Percentiles rank a stretch among this genome's conserved stretches.
Evolutionary conservation across 2,888 invertebrate species (phyloP).

Genomic region (Mesochorus sp.): DNA sequence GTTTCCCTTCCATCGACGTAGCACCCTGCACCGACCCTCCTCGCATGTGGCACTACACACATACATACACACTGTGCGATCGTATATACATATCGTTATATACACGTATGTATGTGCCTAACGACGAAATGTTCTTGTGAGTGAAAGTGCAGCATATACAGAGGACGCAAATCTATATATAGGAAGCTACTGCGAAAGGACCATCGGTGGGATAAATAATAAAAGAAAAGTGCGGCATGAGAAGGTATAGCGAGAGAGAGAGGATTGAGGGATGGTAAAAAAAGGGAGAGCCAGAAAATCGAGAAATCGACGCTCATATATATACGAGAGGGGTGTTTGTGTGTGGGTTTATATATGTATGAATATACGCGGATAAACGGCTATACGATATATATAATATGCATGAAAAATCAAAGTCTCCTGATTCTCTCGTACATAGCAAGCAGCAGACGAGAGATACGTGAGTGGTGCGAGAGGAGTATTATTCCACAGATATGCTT

Average conservation of each 20-base stretch:
- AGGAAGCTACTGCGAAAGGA: slow-evolving; percentile 46
- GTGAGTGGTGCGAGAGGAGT: slow-evolving; percentile 10
- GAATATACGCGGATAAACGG: slow-evolving; percentile 7
- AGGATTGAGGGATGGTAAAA: slow-evolving; percentile 18
- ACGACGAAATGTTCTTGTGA: background rate
- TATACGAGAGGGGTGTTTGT: background rate
- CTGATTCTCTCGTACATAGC: slow-evolving; percentile 19
- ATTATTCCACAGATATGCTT: slow-evolving; percentile 27
- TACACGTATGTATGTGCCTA: background rate
- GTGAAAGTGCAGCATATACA: slow-evolving; percentile 24
- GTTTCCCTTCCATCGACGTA: background rate
- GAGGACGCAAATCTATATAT: background rate
- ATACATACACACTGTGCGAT: no score
- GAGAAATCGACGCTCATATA: slow-evolving; percentile 40
- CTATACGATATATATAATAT: slow-evolving; percentile 16
- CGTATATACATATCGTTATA: no score
- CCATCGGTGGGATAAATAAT: slow-evolving; percentile 50
- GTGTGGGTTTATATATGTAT: background rate
- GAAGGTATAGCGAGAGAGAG: background rate
- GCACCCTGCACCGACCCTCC: background rate
- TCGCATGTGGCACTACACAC: background rate
- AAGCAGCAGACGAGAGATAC: slow-evolving; percentile 16
- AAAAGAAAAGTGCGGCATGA: slow-evolving; percentile 12
- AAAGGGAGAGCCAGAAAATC: slow-evolving; percentile 4
- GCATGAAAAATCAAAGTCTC: slow-evolving; percentile 55